Conservation (phyloP, 2,888 invertebrate species). For the Ichneumoninae sp. region DNA sequence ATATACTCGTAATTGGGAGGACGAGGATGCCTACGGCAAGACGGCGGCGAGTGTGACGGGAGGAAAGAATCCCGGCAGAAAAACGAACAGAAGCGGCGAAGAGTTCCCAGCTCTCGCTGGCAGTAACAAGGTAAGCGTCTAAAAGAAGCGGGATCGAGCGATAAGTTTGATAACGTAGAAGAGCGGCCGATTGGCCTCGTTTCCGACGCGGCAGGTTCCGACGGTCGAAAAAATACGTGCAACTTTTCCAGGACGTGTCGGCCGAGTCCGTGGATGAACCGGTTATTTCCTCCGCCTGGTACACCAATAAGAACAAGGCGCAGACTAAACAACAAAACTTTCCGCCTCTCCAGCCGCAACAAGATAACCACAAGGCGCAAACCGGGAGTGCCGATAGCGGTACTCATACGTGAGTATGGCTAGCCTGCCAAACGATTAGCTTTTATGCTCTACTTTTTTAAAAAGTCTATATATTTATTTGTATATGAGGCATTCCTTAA, state of each 20-base stretch:
- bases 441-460: not conserved
- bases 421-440: not conserved
- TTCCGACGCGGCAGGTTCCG: not conserved
- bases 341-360: conserved; percentile 79
- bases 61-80: conserved; percentile 76
- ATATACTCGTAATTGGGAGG: conserved; percentile 96
- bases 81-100: conserved; percentile 84
- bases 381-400: conserved; percentile 61
- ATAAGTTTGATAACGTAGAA: not conserved
- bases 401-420: conserved; percentile 73
- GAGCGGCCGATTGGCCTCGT: not conserved
- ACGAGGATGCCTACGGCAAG: conserved; percentile 94
- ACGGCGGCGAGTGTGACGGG: conserved; percentile 79
- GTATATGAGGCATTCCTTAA: too few species aligned
- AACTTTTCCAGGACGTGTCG: conserved; percentile 72
- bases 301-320: conserved; percentile 82
- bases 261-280: conserved; percentile 78
- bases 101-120: conserved; percentile 86
- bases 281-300: conserved; percentile 83
- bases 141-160: not conserved
- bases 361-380: conserved; percentile 77
- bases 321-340: conserved; percentile 79
- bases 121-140: conserved; percentile 73
- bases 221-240: not conserved
- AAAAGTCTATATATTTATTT: not conserved